Percentiles rank a stretch among this genome's conserved stretches.
phyloP scores from a whole-genome alignment of 2,888 invertebrate species.

The Oscheius myriophilus region DNA sequence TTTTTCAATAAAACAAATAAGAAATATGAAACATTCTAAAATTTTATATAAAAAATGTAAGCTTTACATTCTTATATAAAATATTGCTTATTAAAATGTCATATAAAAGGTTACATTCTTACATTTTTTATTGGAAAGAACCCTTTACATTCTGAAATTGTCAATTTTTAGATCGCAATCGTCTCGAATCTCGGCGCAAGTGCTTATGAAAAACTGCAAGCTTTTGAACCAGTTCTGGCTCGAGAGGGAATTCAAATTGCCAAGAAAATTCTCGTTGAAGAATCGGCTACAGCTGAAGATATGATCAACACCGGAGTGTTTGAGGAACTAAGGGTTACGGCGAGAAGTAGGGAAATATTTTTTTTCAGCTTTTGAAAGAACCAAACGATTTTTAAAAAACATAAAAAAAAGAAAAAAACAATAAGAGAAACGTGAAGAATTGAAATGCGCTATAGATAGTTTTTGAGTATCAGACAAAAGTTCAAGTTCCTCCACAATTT shows the following conservation, averaged over 20 bases:
- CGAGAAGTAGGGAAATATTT: constrained; percentile 50
- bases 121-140: too few species aligned
- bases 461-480: not conserved
- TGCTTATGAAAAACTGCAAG: constrained; percentile 45
- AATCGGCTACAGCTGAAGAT: constrained; percentile 38
- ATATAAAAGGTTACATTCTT: too few species aligned
- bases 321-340: constrained; percentile 45
- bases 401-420: too few species aligned
- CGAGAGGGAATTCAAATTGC: constrained; percentile 35
- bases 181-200: constrained; percentile 50
- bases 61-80: too few species aligned
- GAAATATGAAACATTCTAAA: too few species aligned
- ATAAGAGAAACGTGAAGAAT: too few species aligned
- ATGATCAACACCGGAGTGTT: constrained; percentile 44
- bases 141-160: not conserved
- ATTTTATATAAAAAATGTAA: too few species aligned
- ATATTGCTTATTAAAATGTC: too few species aligned
- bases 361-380: constrained; percentile 19
- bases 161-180: constrained; percentile 36
- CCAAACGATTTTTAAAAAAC: too few species aligned
- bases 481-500: too few species aligned
- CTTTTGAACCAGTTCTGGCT: constrained; percentile 43
- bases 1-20: too few species aligned
- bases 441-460: not conserved
- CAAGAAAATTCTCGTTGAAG: constrained; percentile 48